A percentile compares a stretch with the other conserved stretches of the same genome.
phyloP scores from a whole-genome alignment of 2,888 invertebrate genomes.

The Asteroscopus sphinx region DNA sequence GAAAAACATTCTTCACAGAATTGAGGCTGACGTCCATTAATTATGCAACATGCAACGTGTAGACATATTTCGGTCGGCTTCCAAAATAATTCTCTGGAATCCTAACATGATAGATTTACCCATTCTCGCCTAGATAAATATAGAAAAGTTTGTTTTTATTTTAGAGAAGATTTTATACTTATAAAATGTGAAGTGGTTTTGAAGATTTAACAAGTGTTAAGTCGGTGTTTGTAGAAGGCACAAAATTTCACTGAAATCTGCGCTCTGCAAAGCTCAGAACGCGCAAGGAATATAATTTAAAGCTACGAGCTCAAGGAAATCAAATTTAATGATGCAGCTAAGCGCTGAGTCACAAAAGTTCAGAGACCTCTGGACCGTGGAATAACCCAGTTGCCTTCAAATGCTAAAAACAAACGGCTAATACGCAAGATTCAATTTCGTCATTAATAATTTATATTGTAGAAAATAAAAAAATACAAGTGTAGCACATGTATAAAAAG shows the following conservation, averaged over 20 bases:
- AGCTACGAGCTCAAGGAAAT: constrained; percentile 8
- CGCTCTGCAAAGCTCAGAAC: neutral
- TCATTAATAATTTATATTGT: neutral
- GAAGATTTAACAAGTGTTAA: neutral
- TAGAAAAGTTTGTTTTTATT: constrained; percentile 52
- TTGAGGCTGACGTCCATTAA: constrained; percentile 68
- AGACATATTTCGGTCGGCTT: constrained; percentile 77
- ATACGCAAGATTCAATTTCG: neutral
- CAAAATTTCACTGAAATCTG: no score
- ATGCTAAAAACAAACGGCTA: neutral
- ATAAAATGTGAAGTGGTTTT: constrained; percentile 19
- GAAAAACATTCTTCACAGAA: constrained; percentile 62
- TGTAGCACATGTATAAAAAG: constrained; percentile 13
- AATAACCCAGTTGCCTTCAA: constrained; percentile 21
- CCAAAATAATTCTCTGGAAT: constrained; percentile 73
- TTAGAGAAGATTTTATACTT: constrained; percentile 19
- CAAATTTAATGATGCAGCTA: constrained; percentile 15
- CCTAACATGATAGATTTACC: constrained; percentile 67
- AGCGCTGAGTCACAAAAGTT: constrained; percentile 23
- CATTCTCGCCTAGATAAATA: constrained; percentile 52
- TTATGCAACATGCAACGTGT: constrained; percentile 64
- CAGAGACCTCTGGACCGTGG: constrained; percentile 4
- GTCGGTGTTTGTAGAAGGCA: neutral
- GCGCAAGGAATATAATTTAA: constrained; percentile 22
- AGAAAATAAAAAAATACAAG: neutral